Evolutionary conservation across 2,113 vertebrate genomes (phyloP).

Genomic region (Diglossa brunneiventris): DNA sequence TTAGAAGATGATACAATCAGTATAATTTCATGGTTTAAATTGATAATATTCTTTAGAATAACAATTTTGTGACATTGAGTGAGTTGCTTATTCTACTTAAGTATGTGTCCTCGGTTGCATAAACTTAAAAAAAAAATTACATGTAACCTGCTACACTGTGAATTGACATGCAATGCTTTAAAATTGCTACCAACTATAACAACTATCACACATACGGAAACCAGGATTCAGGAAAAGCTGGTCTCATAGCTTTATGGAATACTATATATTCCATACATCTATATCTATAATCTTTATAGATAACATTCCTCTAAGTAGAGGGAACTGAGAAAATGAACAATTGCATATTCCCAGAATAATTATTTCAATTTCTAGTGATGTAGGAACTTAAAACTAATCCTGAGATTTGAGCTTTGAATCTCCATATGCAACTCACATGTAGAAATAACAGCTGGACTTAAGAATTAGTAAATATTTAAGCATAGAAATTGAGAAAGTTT

Average conservation of each 20-base stretch:
- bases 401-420: not conserved
- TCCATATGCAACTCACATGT: not conserved
- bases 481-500: not conserved
- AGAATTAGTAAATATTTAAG: not conserved
- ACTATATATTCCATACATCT: not conserved
- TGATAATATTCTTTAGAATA: not conserved
- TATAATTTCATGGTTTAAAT: not conserved
- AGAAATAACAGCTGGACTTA: not conserved
- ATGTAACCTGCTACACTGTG: not conserved
- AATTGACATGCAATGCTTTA: not conserved
- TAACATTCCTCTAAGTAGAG: not conserved
- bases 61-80: not conserved
- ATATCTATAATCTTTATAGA: not conserved
- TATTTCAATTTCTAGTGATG: not conserved
- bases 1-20: not conserved
- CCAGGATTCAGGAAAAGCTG: not conserved
- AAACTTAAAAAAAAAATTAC: not conserved
- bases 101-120: not conserved
- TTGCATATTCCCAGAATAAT: not conserved
- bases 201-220: not conserved
- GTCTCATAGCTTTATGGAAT: not conserved
- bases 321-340: not conserved
- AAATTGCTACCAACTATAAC: not conserved
- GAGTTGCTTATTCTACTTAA: not conserved
- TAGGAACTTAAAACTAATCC: not conserved